A percentile compares a stretch with the other conserved stretches of the same genome.
These are phyloP conservation scores for Coecobrya sp. DNA, from an alignment of 2,888 invertebrate species.

Conservation along the genomic window DNA sequence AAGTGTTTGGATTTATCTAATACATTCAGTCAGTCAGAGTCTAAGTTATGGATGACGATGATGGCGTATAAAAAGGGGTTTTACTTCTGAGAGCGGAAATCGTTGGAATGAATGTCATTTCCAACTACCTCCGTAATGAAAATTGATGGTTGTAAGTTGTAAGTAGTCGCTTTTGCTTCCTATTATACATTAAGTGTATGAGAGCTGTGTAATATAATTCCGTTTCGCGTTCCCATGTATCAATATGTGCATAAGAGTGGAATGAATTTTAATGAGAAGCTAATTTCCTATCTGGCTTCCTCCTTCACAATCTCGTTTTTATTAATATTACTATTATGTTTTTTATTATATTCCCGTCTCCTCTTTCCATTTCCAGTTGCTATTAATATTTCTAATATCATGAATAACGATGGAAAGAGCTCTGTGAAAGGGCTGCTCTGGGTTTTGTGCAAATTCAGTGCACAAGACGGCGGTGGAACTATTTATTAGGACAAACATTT, in stretches of 20 bases:
- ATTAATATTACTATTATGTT: conserved; percentile 60
- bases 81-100: conserved; percentile 60
- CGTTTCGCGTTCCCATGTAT: conserved; percentile 15
- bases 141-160: conserved; percentile 68
- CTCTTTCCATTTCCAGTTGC: neutral
- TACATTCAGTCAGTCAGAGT: conserved; percentile 38
- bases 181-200: conserved; percentile 20
- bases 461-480: neutral
- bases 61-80: conserved; percentile 20
- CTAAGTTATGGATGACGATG: conserved; percentile 1
- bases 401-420: neutral
- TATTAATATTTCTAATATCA: neutral
- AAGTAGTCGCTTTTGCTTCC: conserved; percentile 45
- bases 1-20: conserved; percentile 18
- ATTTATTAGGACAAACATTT: neutral
- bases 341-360: neutral
- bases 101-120: conserved; percentile 69
- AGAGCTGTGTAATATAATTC: conserved; percentile 12
- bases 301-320: conserved; percentile 14
- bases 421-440: neutral
- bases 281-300: conserved; percentile 68
- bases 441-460: neutral
- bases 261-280: conserved; percentile 80
- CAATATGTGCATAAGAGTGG: conserved; percentile 17
- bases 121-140: conserved; percentile 70